Base-by-base conservation (phyloP, 1,140 invertebrate species). In the Meloidogyne chitwoodi region DNA sequence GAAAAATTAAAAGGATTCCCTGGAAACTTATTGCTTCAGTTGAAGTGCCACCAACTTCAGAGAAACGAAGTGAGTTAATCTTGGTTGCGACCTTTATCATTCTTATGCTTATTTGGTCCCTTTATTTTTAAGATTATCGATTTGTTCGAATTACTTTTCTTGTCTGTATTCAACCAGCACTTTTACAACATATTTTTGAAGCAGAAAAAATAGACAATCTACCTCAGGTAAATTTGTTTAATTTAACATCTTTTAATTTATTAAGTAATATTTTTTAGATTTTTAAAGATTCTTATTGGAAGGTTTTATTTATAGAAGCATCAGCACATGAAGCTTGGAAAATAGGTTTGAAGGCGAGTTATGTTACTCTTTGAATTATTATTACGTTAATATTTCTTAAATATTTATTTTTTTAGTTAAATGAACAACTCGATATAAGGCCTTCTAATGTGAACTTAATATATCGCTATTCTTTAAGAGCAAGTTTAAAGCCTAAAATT, bases 11-110 rank as follows among this genome's bases (percentile, higher is more conserved):
- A 22, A 27, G 56, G 0, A 73, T 73, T n/a, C 71, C 71, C 5
- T 73, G 71, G 71, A 64, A 73, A 64, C 56, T 73, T 61, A 11
- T 73, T 24, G 71, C 71, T 19, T 61, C 71, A 14, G 71, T 31
- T 34, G 71, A 73, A 63, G 71, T 73, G 3, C 56, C 48, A 34
- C 71, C 71, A 24, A 61, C 61, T n/a, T 73, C 71, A 38, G 71
- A 73, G 71, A 27, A 73, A 63, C 24, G 71, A 71, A 0, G 44
- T 19, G 19, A 16, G 31, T n/a, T 26, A 19, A 41, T 26, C 26
- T n/a, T n/a, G n/a, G n/a, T n/a, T n/a, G n/a, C n/a, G n/a, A n/a
- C n/a, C n/a, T n/a, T n/a, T 68, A n/a, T 1, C 5, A 26, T 34
- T 34, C 8, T 24, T 41, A 10, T n/a, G 2, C 24, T 0, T 29